Percentiles rank a stretch among this genome's conserved stretches.
Evolutionary conservation across 2,797 vertebrate species (phyloP).

Genomic region (Graptemys geographica): DNA sequence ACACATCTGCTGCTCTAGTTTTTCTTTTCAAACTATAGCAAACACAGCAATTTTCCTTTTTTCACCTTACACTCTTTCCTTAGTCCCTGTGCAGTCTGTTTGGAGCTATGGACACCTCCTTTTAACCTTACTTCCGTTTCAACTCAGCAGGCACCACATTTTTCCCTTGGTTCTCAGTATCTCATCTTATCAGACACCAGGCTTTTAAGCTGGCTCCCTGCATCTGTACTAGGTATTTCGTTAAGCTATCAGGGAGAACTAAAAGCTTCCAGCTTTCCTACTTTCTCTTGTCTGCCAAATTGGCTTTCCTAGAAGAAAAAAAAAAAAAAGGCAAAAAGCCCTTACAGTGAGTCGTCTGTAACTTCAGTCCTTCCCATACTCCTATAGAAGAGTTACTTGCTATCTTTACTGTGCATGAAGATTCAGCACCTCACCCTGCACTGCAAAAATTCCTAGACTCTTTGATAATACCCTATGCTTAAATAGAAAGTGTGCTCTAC

Average conservation of each 20-base stretch:
- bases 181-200: conserved; percentile 58
- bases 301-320: neutral
- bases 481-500: neutral
- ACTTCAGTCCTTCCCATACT: conserved; percentile 47
- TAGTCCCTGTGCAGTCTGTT: neutral
- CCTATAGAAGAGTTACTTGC: neutral
- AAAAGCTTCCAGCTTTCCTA: conserved; percentile 66
- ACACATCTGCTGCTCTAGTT: neutral
- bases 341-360: conserved; percentile 40
- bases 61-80: conserved; percentile 9
- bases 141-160: conserved; percentile 52
- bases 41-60: conserved; percentile 13
- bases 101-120: conserved; percentile 15
- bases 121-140: conserved; percentile 64
- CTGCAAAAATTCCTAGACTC: conserved; percentile 23
- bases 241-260: conserved; percentile 55
- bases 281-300: conserved; percentile 57
- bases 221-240: conserved; percentile 63
- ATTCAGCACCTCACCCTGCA: conserved; percentile 8
- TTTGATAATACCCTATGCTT: conserved; percentile 34
- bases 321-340: conserved; percentile 14
- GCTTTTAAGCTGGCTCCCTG: conserved; percentile 65
- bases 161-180: conserved; percentile 59
- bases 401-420: conserved; percentile 26
- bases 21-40: conserved; percentile 33